Evolutionary conservation across 2,113 vertebrate species (phyloP).

Genomic region (Lethenteron reissneri): DNA sequence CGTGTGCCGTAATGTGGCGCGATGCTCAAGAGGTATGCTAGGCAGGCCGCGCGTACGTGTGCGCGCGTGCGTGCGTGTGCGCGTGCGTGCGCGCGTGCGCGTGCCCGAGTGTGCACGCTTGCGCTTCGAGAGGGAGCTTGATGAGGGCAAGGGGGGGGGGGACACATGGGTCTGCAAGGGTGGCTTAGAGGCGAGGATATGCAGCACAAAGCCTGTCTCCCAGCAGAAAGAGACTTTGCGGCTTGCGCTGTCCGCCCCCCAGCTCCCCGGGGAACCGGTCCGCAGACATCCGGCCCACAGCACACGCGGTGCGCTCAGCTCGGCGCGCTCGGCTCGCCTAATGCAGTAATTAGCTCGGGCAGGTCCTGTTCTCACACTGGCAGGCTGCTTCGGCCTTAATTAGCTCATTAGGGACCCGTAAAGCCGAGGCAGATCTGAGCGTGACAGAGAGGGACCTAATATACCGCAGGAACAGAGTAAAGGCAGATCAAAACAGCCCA

Average conservation of each 20-base stretch:
- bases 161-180: too few relatives aligned
- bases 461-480: conserved; percentile 4
- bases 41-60: background rate
- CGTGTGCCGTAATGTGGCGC: too few relatives aligned
- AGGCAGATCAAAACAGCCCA: conserved; percentile 5
- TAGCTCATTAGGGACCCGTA: conserved; percentile 6
- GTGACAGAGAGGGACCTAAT: conserved; percentile 7
- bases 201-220: too few relatives aligned
- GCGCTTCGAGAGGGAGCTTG: background rate
- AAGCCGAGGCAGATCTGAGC: conserved; percentile 5
- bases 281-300: too few relatives aligned
- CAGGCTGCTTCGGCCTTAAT: conserved; percentile 5
- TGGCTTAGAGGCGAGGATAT: too few relatives aligned
- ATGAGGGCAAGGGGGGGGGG: too few relatives aligned
- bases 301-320: too few relatives aligned
- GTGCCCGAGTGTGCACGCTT: background rate
- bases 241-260: too few relatives aligned
- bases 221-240: too few relatives aligned
- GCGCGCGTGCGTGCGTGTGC: background rate
- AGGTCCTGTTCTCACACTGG: conserved; percentile 5
- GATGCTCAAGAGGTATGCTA: too few relatives aligned
- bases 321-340: background rate
- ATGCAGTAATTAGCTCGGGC: conserved; percentile 4
- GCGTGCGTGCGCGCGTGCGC: background rate
- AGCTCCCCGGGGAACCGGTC: too few relatives aligned